phyloP scores from a whole-genome alignment of 2,888 invertebrate genomes.

The Lasioglossum malachurum region DNA sequence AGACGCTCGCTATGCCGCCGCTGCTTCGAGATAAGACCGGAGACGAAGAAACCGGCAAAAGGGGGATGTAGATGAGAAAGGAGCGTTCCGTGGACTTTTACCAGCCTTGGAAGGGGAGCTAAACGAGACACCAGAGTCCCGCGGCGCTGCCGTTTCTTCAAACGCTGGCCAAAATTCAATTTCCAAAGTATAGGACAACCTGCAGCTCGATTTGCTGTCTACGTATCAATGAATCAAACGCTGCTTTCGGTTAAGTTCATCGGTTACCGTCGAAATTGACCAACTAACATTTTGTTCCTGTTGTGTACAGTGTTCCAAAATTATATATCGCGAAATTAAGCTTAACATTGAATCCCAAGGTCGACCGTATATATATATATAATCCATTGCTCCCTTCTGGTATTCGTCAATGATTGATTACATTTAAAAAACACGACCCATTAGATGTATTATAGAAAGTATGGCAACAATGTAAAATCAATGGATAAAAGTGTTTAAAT shows the following conservation, averaged over 20 bases:
- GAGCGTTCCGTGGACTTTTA: slow-evolving; percentile 55
- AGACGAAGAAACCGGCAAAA: slow-evolving; percentile 43
- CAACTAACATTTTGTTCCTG: too few species aligned
- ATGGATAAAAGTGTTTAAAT: too few species aligned
- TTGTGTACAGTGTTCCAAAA: too few species aligned
- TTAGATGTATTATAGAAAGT: neutral
- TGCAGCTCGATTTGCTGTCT: neutral
- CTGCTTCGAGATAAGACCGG: slow-evolving; percentile 13
- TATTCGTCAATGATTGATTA: too few species aligned
- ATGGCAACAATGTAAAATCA: neutral
- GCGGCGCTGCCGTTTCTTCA: neutral
- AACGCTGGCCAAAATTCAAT: neutral
- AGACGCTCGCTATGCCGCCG: neutral
- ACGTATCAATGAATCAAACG: neutral
- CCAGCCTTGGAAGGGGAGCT: slow-evolving; percentile 6
- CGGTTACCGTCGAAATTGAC: too few species aligned
- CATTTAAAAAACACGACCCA: too few species aligned
- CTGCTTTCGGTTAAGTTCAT: neutral
- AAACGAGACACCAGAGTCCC: slow-evolving; percentile 42
- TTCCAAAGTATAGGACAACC: neutral
- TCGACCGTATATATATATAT: too few species aligned
- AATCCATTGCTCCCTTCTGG: too few species aligned
- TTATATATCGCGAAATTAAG: too few species aligned
- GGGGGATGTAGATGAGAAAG: slow-evolving; percentile 66
- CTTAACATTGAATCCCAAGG: too few species aligned